Evolutionary conservation across 2,113 vertebrate genomes (phyloP).

Genomic region (Panthera leo): DNA sequence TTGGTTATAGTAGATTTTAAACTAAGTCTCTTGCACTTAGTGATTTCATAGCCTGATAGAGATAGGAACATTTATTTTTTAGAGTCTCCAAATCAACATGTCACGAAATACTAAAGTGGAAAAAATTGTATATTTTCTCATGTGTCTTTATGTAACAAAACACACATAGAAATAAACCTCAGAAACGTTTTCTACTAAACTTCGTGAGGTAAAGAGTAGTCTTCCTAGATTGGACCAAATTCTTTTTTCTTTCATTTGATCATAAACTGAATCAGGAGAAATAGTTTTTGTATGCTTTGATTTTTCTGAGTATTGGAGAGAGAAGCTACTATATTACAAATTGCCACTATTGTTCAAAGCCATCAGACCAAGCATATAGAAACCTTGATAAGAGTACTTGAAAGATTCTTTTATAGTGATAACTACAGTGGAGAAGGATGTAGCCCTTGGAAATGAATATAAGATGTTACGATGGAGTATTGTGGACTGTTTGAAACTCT

Average conservation of each 20-base stretch:
- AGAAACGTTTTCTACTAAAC: slow-evolving; percentile 40
- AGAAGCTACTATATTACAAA: slow-evolving; percentile 65
- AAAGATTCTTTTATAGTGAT: slow-evolving; percentile 68
- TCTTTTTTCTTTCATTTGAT: slow-evolving; percentile 67
- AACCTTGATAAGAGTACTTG: slow-evolving; percentile 66
- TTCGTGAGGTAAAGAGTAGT: slow-evolving; percentile 23
- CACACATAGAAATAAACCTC: slow-evolving; percentile 30
- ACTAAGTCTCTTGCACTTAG: background rate
- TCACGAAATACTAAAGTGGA: background rate
- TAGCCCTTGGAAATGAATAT: slow-evolving; percentile 67
- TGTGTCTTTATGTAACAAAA: slow-evolving; percentile 21
- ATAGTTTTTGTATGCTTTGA: slow-evolving; percentile 70
- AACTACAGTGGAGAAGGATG: slow-evolving; percentile 58
- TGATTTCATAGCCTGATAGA: background rate
- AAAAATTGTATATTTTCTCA: background rate
- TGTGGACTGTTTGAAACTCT: slow-evolving; percentile 48
- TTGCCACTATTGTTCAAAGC: slow-evolving; percentile 68
- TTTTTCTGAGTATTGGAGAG: slow-evolving; percentile 70
- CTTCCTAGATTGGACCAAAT: slow-evolving; percentile 14
- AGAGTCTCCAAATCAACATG: background rate
- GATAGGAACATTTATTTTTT: background rate
- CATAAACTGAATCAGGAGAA: slow-evolving; percentile 65
- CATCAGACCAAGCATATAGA: slow-evolving; percentile 70
- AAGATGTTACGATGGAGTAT: slow-evolving; percentile 56
- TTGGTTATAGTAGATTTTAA: slow-evolving; percentile 40